phyloP scores from a whole-genome alignment of 2,888 invertebrate genomes.

The Athalia circularis region DNA sequence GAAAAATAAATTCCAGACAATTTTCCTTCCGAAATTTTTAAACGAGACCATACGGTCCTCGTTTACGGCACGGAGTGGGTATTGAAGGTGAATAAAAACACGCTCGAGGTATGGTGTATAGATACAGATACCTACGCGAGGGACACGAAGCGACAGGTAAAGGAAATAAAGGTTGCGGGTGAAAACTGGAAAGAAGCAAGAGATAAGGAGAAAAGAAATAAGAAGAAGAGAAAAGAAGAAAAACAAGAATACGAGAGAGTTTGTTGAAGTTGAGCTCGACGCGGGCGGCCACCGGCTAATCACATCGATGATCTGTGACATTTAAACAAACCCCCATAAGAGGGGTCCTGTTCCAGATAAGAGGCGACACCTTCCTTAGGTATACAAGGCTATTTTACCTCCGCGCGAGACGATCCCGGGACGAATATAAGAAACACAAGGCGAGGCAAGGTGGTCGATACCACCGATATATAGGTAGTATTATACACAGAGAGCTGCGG shows the following conservation, averaged over 20 bases:
- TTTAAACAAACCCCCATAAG: slow-evolving; percentile 60
- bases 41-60: background rate
- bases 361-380: slow-evolving; percentile 54
- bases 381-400: slow-evolving; percentile 55
- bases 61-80: background rate
- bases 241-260: slow-evolving; percentile 6
- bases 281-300: slow-evolving; percentile 61
- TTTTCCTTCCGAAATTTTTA: background rate
- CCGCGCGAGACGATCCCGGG: slow-evolving; percentile 26
- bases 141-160: slow-evolving; percentile 27
- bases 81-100: slow-evolving; percentile 14
- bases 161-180: slow-evolving; percentile 27
- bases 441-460: slow-evolving; percentile 45
- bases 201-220: slow-evolving; percentile 7
- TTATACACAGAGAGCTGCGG: background rate
- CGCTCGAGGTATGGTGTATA: slow-evolving; percentile 7
- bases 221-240: background rate
- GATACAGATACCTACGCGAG: background rate
- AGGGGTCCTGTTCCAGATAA: slow-evolving; percentile 58
- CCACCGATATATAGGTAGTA: slow-evolving; percentile 27
- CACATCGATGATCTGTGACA: slow-evolving; percentile 65
- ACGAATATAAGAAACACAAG: slow-evolving; percentile 43
- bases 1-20: background rate
- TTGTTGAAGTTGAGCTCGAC: slow-evolving; percentile 54
- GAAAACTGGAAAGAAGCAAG: slow-evolving; percentile 8